Conservation (phyloP, 2,888 invertebrate genomes). For the Serrognathus titanus region DNA sequence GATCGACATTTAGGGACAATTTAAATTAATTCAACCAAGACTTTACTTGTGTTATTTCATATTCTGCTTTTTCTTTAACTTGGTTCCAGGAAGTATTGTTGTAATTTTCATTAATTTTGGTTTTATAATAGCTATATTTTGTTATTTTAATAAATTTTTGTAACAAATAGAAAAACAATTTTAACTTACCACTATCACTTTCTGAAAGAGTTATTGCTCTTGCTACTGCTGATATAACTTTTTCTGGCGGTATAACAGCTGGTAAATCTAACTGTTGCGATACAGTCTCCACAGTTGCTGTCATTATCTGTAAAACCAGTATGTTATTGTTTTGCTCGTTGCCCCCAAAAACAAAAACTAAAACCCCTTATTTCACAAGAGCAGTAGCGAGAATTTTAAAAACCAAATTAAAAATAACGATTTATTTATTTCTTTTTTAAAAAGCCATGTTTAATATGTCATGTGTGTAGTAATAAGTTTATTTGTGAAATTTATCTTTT, state of each 20-base stretch:
- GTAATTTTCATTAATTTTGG: too few species aligned
- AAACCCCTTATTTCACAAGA: conserved; percentile 14
- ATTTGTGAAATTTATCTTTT: too few species aligned
- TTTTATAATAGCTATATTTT: too few species aligned
- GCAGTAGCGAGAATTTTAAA: conserved; percentile 14
- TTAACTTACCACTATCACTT: conserved; percentile 78
- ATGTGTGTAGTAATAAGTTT: too few species aligned
- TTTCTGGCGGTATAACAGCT: conserved; percentile 76
- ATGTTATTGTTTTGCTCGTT: neutral
- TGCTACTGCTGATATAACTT: conserved; percentile 75
- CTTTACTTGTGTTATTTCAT: too few species aligned
- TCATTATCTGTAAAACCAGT: conserved; percentile 74
- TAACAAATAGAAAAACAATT: too few species aligned
- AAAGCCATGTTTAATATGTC: neutral
- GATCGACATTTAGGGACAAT: too few species aligned
- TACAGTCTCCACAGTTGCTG: conserved; percentile 92
- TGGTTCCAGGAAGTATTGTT: too few species aligned
- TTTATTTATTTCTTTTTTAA: neutral
- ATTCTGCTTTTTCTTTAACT: too few species aligned
- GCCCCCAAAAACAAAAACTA: conserved; percentile 1
- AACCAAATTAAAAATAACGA: conserved; percentile 9
- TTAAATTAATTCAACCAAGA: too few species aligned
- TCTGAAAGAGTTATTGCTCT: conserved; percentile 85
- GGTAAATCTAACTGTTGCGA: conserved; percentile 88
- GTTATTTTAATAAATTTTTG: too few species aligned